Conservation (phyloP, 2,888 invertebrate species). For the Protodeltote pygarga region DNA sequence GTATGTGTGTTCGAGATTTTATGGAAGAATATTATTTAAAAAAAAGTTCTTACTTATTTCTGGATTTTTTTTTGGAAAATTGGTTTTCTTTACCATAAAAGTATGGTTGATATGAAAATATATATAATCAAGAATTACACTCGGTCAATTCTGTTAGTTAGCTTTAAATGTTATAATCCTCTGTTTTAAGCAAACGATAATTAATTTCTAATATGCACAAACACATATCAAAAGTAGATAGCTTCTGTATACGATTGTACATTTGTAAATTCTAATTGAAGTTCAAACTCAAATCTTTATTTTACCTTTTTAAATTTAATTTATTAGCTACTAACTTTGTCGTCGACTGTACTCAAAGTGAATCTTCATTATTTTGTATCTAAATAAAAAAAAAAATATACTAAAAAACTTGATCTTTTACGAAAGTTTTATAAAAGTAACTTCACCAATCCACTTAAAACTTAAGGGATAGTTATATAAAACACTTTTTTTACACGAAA, state of each 20-base stretch:
- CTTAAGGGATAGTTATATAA: constrained; percentile 29
- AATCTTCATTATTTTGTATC: constrained; percentile 29
- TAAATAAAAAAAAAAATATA: constrained; percentile 32
- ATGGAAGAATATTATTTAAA: constrained; percentile 5
- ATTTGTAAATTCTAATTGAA: constrained; percentile 13
- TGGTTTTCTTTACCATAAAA: no score
- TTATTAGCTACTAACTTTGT: constrained; percentile 17
- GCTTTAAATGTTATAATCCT: no score
- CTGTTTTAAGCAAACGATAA: no score
- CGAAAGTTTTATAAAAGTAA: constrained; percentile 24
- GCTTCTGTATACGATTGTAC: no score
- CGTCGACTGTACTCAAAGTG: constrained; percentile 9
- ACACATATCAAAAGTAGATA: no score
- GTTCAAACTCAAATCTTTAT: no score
- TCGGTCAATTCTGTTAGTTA: no score
- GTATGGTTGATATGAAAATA: no score
- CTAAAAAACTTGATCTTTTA: constrained; percentile 29
- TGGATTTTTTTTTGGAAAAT: no score
- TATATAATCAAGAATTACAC: no score
- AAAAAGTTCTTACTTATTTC: not conserved
- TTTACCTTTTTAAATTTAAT: constrained; percentile 35
- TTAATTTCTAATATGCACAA: no score
- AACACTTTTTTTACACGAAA: constrained; percentile 19
- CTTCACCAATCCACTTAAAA: constrained; percentile 39
- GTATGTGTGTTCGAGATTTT: not conserved